These are phyloP conservation scores for Parelbella ahira DNA, from an alignment of 2,888 invertebrate species.

Conservation along the genomic window DNA sequence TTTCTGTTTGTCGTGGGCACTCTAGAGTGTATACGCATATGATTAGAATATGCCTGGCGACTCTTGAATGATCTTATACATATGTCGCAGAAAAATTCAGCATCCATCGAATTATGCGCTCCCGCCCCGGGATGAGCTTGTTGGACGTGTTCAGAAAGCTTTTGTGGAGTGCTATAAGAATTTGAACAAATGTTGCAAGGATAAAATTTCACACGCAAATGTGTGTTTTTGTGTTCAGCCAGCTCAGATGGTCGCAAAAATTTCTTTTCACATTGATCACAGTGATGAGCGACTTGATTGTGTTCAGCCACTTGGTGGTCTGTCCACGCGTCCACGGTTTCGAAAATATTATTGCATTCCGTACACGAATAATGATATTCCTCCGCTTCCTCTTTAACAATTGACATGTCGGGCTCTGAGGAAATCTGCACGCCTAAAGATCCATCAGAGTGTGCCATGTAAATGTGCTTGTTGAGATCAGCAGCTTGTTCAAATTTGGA, in stretches of 20 bases:
- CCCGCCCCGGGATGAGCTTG: conserved; percentile 67
- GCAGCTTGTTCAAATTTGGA: conserved; percentile 76
- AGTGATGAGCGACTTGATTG: conserved; percentile 75
- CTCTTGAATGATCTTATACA: conserved; percentile 82
- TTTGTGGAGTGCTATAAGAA: conserved; percentile 83
- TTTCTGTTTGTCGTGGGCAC: conserved; percentile 74
- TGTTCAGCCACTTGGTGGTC: conserved; percentile 80
- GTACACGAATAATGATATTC: conserved; percentile 81
- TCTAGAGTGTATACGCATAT: conserved; percentile 77
- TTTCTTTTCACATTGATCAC: conserved; percentile 82
- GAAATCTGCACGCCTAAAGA: conserved; percentile 45
- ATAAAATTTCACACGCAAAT: conserved; percentile 84
- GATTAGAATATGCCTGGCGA: conserved; percentile 77
- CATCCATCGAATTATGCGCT: conserved; percentile 42
- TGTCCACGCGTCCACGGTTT: conserved; percentile 79
- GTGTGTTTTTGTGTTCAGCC: conserved; percentile 83
- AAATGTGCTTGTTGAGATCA: conserved; percentile 81
- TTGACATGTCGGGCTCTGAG: conserved; percentile 61
- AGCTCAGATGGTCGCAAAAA: conserved; percentile 82
- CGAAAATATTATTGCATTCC: conserved; percentile 81
- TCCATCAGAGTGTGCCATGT: conserved; percentile 78
- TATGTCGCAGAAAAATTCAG: conserved; percentile 76
- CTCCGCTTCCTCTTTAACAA: conserved; percentile 73
- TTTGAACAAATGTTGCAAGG: conserved; percentile 80
- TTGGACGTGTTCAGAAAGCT: conserved; percentile 78